Evolutionary conservation across 1,140 invertebrate species (phyloP), one percentile per base, ranked within the genome.

Genomic region (Apis cerana): DNA sequence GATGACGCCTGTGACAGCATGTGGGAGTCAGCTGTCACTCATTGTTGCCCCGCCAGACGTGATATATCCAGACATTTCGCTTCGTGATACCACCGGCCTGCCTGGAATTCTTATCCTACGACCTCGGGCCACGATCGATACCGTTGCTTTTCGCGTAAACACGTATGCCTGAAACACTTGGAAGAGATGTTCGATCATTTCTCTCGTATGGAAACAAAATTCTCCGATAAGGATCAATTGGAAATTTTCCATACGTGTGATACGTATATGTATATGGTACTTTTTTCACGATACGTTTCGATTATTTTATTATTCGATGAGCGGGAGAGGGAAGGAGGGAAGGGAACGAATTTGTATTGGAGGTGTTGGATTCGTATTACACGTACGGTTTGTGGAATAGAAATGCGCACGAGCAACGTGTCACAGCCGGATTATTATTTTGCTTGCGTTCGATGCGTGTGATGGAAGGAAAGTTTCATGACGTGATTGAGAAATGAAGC

Each of bases 1-100:
- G 86, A 91, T 90, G 89, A 92, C 85, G 88, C 89, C 87, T 89
- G 87, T 94, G 93, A 93, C 93, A 94, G 90, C 91, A 89, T 91
- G 93, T 94, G 92, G 93, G 93, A 94, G 93, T 92, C 61, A 88
- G 85, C 92, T 94, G 93, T 94, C 93, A 94, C 84, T 94, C 93
- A 94, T 92, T 92, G 90, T 93, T 94, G 92, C 82, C 71, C 78
- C 83, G 70, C 83, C 75, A 89, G 88, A 89, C 87, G 76, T 85
- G 88, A 86, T 89, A 89, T 84, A 86, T 75, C 86, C 88, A 82
- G 88, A 86, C 79, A 84, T 88, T 88, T 88, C 88, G 84, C 85
- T 84, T 77, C 81, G 84, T 83, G 85, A 86, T 86, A 88, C 83
- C 61, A 88, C 83, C 61, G 61, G 48, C 75, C 76, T 65, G 72